Conservation (phyloP, 2,888 invertebrate genomes). For the Steromphala cineraria region DNA sequence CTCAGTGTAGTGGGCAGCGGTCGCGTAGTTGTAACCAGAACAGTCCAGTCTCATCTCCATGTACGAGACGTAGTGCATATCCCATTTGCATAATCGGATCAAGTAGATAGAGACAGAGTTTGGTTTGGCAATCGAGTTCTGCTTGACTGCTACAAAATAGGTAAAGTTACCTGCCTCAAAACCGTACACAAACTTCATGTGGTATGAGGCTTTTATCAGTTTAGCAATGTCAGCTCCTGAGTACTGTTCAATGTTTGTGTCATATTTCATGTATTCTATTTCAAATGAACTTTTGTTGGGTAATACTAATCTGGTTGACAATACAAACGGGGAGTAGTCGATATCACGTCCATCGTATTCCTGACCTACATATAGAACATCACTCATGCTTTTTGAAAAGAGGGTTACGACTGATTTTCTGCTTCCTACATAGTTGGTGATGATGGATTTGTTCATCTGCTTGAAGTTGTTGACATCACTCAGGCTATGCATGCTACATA, state of each 20-base stretch:
- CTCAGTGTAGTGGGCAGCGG: conserved; percentile 36
- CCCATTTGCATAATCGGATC: conserved; percentile 69
- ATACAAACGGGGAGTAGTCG: conserved; percentile 33
- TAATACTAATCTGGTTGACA: conserved; percentile 39
- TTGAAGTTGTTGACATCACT: conserved; percentile 30
- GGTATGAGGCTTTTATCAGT: conserved; percentile 26
- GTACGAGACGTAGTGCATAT: conserved; percentile 68
- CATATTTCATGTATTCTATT: conserved; percentile 15
- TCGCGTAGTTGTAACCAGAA: conserved; percentile 37
- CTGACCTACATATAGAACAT: conserved; percentile 46
- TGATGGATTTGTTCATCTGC: background rate
- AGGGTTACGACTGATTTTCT: conserved; percentile 30
- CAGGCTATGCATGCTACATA: conserved; percentile 45
- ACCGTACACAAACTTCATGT: conserved; percentile 64
- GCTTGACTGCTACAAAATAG: conserved; percentile 69
- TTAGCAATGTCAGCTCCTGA: conserved; percentile 35
- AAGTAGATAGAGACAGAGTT: conserved; percentile 58
- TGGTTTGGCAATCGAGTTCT: conserved; percentile 14
- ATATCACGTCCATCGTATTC: conserved; percentile 43
- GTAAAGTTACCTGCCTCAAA: conserved; percentile 61
- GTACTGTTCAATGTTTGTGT: background rate
- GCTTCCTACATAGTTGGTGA: conserved; percentile 30
- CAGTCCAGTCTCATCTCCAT: conserved; percentile 70
- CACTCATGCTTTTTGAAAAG: background rate
- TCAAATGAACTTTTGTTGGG: background rate